Conservation (phyloP, 1,140 invertebrate species). For the Frieseomelitta varia region DNA sequence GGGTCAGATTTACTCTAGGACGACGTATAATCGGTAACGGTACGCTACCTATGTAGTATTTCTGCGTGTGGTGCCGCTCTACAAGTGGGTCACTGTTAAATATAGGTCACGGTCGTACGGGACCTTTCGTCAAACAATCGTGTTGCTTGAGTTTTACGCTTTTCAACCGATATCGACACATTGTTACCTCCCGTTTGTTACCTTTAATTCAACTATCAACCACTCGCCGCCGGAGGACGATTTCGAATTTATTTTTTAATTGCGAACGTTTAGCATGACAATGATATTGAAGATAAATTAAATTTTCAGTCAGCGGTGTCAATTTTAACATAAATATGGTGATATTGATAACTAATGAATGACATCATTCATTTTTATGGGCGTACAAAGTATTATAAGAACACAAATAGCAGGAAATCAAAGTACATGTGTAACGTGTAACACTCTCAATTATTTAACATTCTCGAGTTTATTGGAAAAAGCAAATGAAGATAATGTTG, state of each 20-base stretch:
- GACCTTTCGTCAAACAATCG: slow-evolving; percentile 27
- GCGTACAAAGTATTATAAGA: not conserved
- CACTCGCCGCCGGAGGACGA: too few relatives aligned
- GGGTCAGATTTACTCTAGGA: slow-evolving; percentile 74
- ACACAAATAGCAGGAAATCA: not conserved
- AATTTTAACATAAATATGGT: too few relatives aligned
- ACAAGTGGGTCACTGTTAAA: slow-evolving; percentile 69
- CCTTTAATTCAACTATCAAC: not conserved
- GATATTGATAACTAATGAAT: too few relatives aligned
- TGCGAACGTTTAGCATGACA: too few relatives aligned
- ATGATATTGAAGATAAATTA: too few relatives aligned
- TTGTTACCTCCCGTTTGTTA: not conserved
- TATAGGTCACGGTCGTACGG: slow-evolving; percentile 74
- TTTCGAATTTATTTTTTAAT: too few relatives aligned
- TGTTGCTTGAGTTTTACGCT: slow-evolving; percentile 17
- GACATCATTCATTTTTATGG: too few relatives aligned
- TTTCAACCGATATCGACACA: slow-evolving; percentile 7
- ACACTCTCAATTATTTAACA: not conserved
- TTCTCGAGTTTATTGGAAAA: not conserved
- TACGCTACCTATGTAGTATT: slow-evolving; percentile 28
- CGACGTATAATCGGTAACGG: slow-evolving; percentile 46
- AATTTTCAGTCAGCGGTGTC: too few relatives aligned
- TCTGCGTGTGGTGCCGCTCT: slow-evolving; percentile 34
- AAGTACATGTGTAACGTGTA: too few relatives aligned
- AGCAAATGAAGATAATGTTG: not conserved